These are phyloP conservation scores for Dasypus novemcinctus DNA, from an alignment of 2,113 vertebrate species.

Conservation along the genomic window DNA sequence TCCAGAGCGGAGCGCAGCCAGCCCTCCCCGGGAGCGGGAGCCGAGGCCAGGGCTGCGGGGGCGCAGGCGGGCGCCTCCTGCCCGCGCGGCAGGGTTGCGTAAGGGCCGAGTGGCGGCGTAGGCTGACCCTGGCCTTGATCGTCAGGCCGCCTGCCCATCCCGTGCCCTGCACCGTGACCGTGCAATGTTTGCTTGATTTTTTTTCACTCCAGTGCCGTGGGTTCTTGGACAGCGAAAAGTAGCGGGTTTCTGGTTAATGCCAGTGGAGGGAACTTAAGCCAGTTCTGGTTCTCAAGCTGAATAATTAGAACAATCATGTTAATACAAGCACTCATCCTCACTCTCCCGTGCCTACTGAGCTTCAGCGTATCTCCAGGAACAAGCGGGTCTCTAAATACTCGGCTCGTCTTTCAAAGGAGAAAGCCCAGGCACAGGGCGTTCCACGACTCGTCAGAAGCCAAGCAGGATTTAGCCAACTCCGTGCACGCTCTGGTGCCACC, in stretches of 20 bases:
- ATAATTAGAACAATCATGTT: neutral
- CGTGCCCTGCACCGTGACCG: neutral
- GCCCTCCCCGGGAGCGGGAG: neutral
- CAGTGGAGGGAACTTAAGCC: neutral
- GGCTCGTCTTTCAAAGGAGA: neutral
- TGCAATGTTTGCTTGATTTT: neutral
- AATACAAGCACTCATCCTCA: neutral
- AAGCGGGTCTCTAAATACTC: neutral
- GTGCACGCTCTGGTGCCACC: neutral
- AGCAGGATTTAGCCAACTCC: neutral
- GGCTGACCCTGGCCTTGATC: neutral
- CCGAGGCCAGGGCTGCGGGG: neutral
- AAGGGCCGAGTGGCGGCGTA: neutral
- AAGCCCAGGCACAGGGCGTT: neutral
- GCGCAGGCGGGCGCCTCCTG: too few relatives aligned
- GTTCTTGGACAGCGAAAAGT: neutral
- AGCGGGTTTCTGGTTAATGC: neutral
- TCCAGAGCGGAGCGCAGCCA: neutral
- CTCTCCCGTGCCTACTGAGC: neutral
- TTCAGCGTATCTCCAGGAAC: neutral
- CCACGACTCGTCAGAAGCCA: neutral
- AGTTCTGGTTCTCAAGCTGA: slow-evolving; percentile 24
- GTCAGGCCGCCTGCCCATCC: neutral
- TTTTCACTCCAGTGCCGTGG: neutral
- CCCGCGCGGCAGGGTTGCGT: neutral